Evolutionary conservation across 2,888 invertebrate genomes (phyloP).

Genomic region (Morpho achilles): DNA sequence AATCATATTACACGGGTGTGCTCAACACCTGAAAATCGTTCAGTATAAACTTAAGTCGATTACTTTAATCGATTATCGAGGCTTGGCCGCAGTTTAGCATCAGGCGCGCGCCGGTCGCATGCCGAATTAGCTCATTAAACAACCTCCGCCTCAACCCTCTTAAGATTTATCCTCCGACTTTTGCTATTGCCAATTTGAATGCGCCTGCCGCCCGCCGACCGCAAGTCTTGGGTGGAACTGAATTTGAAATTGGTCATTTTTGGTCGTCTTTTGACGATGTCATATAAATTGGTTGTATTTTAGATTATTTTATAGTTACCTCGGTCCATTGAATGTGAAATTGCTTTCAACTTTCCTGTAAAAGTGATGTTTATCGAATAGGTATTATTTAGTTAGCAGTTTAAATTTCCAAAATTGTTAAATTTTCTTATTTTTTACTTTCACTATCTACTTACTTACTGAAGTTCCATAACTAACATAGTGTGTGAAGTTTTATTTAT

Average conservation of each 20-base stretch:
- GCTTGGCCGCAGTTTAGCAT: conserved; percentile 15
- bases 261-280: conserved; percentile 20
- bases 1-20: too few species aligned
- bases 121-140: conserved; percentile 65
- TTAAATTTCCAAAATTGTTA: too few species aligned
- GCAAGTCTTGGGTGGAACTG: conserved; percentile 22
- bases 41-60: conserved; percentile 5
- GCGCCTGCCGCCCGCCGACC: conserved; percentile 40
- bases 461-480: too few species aligned
- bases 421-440: too few species aligned
- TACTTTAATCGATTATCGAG: conserved; percentile 1
- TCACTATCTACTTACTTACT: too few species aligned
- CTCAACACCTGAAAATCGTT: background rate
- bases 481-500: too few species aligned
- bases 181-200: conserved; percentile 53
- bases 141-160: conserved; percentile 39
- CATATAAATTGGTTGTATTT: conserved; percentile 33
- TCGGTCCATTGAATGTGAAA: conserved; percentile 4
- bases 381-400: too few species aligned
- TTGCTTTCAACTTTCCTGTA: background rate
- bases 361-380: too few species aligned
- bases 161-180: conserved; percentile 51
- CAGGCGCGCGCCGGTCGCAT: conserved; percentile 35
- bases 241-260: conserved; percentile 29
- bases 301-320: conserved; percentile 7